phyloP scores from a whole-genome alignment of 1,140 invertebrate genomes.

The Lepidurus couesii region DNA sequence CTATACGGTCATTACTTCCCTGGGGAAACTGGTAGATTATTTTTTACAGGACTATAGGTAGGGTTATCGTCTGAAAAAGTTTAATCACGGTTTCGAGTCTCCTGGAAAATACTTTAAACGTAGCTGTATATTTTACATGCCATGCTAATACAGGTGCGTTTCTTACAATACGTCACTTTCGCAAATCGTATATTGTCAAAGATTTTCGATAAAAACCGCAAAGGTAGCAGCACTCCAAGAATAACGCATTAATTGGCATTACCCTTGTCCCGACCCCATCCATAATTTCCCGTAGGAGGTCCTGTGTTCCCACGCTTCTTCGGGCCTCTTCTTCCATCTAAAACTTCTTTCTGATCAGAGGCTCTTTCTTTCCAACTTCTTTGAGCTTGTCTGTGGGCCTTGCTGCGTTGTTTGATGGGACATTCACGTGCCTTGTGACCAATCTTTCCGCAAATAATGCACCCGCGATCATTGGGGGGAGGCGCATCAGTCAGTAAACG shows the following conservation, averaged over 20 bases:
- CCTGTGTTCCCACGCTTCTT: neutral
- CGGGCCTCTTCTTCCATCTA: neutral
- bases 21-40: neutral
- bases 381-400: neutral
- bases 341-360: neutral
- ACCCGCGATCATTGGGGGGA: slow-evolving; percentile 54
- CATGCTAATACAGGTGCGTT: neutral
- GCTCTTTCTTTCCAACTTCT: neutral
- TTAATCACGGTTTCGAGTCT: too few relatives aligned
- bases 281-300: neutral
- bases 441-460: slow-evolving; percentile 54
- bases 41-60: neutral
- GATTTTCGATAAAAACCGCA: neutral
- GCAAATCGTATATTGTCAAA: neutral
- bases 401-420: slow-evolving; percentile 19
- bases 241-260: neutral
- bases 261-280: neutral
- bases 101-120: neutral
- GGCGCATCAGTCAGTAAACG: slow-evolving; percentile 45
- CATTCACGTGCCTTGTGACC: slow-evolving; percentile 57
- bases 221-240: neutral
- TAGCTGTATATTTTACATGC: neutral
- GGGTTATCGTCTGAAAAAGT: too few relatives aligned
- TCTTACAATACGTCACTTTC: neutral
- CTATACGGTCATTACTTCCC: too few relatives aligned